Conservation (phyloP, 2,113 vertebrate genomes). For the Manacus vitellinus region DNA sequence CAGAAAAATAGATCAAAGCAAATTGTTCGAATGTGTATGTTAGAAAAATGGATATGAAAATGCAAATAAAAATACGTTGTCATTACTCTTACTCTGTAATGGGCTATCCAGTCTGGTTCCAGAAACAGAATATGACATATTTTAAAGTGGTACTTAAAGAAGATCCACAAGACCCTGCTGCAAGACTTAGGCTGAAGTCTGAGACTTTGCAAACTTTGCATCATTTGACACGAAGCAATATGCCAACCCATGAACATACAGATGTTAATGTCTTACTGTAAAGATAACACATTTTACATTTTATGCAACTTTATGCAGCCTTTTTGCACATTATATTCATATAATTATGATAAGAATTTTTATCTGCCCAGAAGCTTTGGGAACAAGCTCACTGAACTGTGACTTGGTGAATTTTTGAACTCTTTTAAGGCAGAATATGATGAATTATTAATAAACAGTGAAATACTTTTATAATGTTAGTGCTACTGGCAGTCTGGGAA, state of each 20-base stretch:
- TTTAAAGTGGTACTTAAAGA: background rate
- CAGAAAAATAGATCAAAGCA: background rate
- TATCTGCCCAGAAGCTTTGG: background rate
- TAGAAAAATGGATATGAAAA: background rate
- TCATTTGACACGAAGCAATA: background rate
- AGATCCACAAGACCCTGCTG: background rate
- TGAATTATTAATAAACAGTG: constrained; percentile 42
- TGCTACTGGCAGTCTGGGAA: constrained; percentile 3
- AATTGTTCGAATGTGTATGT: background rate
- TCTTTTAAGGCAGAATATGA: constrained; percentile 6
- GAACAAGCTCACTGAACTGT: constrained; percentile 8
- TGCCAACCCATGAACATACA: background rate
- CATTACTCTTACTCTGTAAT: background rate
- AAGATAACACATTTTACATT: background rate
- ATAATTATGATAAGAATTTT: constrained; percentile 15
- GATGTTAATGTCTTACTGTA: background rate
- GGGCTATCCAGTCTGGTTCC: background rate
- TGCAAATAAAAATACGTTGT: background rate
- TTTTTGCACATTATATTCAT: background rate
- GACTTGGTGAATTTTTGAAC: constrained; percentile 37
- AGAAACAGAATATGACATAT: background rate
- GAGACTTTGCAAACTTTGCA: background rate
- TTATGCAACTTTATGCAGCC: background rate
- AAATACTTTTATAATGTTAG: background rate
- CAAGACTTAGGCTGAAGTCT: background rate